A percentile compares a stretch with the other conserved stretches of the same genome.
Evolutionary conservation across 2,888 invertebrate genomes (phyloP).

Genomic region (Drosophila basisetae): DNA sequence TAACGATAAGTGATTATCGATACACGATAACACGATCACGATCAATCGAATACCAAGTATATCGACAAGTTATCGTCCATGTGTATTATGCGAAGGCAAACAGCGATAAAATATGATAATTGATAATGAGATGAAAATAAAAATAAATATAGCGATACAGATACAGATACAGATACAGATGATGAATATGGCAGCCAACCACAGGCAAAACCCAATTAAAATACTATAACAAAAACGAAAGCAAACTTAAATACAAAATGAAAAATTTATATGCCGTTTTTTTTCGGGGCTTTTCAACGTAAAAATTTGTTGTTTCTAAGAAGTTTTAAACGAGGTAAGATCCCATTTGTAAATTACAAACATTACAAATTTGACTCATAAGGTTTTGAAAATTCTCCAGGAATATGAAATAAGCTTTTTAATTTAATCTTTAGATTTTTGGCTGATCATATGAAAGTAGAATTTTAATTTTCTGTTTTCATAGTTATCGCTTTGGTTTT

Average conservation of each 20-base stretch:
- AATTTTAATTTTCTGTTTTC: not conserved
- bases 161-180: constrained; percentile 28
- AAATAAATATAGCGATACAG: constrained; percentile 21
- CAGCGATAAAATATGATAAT: constrained; percentile 10
- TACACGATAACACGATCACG: constrained; percentile 12
- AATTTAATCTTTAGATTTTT: not conserved
- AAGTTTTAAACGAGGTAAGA: not conserved
- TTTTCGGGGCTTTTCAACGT: not conserved
- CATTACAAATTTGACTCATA: not conserved
- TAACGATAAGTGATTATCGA: constrained; percentile 3
- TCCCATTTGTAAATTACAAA: not conserved
- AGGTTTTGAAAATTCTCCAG: not conserved
- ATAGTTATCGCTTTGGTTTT: not conserved
- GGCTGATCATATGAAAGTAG: not conserved
- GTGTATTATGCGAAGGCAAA: constrained; percentile 35
- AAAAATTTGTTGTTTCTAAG: not conserved
- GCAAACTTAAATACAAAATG: constrained; percentile 43
- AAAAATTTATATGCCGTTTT: constrained; percentile 33
- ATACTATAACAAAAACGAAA: constrained; percentile 51
- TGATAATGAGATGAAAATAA: constrained; percentile 27
- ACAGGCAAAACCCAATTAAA: constrained; percentile 47
- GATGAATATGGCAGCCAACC: constrained; percentile 45
- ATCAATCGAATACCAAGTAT: constrained; percentile 41
- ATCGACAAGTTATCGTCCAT: constrained; percentile 31
- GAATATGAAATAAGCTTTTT: not conserved